A percentile compares a stretch with the other conserved stretches of the same genome.
Conservation (phyloP, 2,797 vertebrate genomes). For the Tapera naevia region DNA sequence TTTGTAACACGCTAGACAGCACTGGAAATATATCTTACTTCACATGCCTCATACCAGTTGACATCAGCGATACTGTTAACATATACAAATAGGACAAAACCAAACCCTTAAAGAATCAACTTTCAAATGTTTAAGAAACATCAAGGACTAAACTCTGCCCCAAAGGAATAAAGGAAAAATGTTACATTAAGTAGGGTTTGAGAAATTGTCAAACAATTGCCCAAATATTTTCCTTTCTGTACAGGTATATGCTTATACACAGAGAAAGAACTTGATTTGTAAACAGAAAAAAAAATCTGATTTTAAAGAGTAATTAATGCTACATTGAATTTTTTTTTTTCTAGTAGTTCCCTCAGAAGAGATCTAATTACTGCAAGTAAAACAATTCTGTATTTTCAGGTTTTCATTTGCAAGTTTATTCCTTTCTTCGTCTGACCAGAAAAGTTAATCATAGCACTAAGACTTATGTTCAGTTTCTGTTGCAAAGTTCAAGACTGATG, state of each 20-base stretch:
- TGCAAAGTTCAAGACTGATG: background rate
- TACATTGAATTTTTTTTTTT: background rate
- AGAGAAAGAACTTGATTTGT: background rate
- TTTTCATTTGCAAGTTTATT: background rate
- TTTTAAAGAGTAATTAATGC: background rate
- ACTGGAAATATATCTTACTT: background rate
- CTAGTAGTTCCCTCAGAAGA: background rate
- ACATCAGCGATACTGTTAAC: background rate
- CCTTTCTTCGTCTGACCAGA: background rate
- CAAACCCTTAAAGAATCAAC: background rate
- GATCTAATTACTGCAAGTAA: background rate
- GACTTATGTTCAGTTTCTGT: background rate
- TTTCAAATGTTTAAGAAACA: background rate
- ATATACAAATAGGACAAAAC: background rate
- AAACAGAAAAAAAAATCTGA: background rate
- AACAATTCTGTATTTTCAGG: background rate
- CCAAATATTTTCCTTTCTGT: background rate
- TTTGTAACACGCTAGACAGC: background rate
- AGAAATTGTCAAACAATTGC: background rate
- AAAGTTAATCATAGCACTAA: background rate
- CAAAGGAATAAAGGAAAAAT: background rate
- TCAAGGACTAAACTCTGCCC: background rate
- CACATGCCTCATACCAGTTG: background rate
- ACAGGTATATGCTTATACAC: background rate
- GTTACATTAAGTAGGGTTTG: background rate